Percentiles rank a stretch among this genome's conserved stretches.
Conservation (phyloP, 2,113 vertebrate species). For the Pogonocichla stellata region DNA sequence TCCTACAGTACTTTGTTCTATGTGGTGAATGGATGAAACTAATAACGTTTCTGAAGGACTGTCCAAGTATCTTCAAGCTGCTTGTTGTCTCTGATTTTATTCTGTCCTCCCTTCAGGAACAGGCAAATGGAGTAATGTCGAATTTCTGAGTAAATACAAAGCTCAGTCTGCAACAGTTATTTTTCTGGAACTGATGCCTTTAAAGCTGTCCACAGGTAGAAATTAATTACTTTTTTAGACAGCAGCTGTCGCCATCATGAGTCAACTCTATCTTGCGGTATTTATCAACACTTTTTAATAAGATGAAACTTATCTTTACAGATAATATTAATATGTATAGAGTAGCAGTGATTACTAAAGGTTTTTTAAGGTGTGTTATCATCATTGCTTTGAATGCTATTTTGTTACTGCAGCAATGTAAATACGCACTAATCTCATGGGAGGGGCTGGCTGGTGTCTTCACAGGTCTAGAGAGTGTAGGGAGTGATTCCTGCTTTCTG, state of each 20-base stretch:
- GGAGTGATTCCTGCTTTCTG: background rate
- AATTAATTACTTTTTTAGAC: background rate
- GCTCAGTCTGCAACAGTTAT: background rate
- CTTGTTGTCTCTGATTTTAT: background rate
- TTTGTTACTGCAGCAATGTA: background rate
- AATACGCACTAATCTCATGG: background rate
- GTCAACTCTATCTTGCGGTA: background rate
- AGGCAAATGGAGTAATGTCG: fast-evolving
- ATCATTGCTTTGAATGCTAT: background rate
- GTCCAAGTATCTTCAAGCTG: background rate
- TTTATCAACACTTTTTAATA: conserved; percentile 30
- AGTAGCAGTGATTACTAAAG: background rate
- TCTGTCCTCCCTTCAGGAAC: background rate
- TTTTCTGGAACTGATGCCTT: background rate
- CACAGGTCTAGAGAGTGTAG: background rate
- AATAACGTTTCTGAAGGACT: background rate
- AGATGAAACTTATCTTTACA: background rate
- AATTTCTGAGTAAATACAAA: background rate
- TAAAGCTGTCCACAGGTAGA: background rate
- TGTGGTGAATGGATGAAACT: background rate
- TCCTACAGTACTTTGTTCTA: background rate
- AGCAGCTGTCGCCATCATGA: background rate
- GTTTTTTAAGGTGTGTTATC: background rate
- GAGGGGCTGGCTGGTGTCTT: background rate
- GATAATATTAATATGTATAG: background rate